Evolutionary conservation across 2,888 invertebrate genomes (phyloP).

Genomic region (Pyrrhia umbra): DNA sequence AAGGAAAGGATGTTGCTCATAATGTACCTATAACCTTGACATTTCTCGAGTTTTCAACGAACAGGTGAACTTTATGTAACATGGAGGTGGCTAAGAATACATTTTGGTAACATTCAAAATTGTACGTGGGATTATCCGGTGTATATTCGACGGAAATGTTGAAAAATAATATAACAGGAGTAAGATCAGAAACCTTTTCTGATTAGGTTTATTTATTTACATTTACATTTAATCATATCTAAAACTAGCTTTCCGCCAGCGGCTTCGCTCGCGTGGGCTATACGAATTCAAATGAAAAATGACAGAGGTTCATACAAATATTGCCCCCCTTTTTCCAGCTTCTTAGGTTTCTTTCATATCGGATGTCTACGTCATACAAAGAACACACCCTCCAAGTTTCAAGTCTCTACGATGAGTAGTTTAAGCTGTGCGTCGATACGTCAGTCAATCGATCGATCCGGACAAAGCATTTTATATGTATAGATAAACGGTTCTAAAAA

Average conservation of each 20-base stretch:
- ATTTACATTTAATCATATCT: too few relatives aligned
- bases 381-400: too few relatives aligned
- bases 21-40: slow-evolving; percentile 32
- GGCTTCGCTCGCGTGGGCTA: too few relatives aligned
- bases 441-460: too few relatives aligned
- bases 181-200: slow-evolving; percentile 27
- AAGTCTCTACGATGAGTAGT: too few relatives aligned
- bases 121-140: slow-evolving; percentile 22
- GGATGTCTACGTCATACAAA: too few relatives aligned
- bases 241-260: too few relatives aligned
- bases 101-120: slow-evolving; percentile 28
- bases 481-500: slow-evolving; percentile 28
- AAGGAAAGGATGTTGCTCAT: slow-evolving; percentile 32
- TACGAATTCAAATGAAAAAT: too few relatives aligned
- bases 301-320: too few relatives aligned
- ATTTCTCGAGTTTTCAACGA: slow-evolving; percentile 36
- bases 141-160: slow-evolving; percentile 14
- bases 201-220: slow-evolving; percentile 34
- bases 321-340: too few relatives aligned
- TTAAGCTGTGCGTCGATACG: too few relatives aligned
- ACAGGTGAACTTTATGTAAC: slow-evolving; percentile 39
- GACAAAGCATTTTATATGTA: slow-evolving; percentile 9
- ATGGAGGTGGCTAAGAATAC: slow-evolving; percentile 33
- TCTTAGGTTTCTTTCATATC: too few relatives aligned
- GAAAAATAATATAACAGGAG: slow-evolving; percentile 16